A percentile compares a stretch with the other conserved stretches of the same genome.
These are phyloP conservation scores for Ormyrus pomaceus DNA, from an alignment of 2,888 invertebrate genomes.

Conservation along the genomic window DNA sequence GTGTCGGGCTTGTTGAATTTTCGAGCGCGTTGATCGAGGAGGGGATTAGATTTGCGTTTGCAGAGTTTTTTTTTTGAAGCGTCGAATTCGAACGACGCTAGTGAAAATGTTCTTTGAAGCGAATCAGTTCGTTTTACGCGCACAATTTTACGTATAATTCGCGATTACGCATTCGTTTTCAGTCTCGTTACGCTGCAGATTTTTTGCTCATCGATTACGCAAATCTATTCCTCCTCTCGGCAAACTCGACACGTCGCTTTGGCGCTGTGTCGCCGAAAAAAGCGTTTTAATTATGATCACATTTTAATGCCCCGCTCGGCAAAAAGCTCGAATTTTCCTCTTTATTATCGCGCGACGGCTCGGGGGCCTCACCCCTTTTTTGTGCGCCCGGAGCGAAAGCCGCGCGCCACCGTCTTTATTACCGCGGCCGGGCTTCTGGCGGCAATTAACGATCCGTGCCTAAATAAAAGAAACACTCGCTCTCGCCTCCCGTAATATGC, in stretches of 20 bases:
- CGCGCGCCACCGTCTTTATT: conserved; percentile 57
- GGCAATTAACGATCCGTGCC: conserved; percentile 61
- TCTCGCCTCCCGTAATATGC: conserved; percentile 6
- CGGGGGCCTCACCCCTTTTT: conserved; percentile 28
- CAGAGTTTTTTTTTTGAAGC: too few species aligned
- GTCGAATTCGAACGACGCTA: too few species aligned
- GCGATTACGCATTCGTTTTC: too few species aligned
- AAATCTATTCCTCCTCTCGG: too few species aligned
- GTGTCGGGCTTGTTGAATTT: too few species aligned
- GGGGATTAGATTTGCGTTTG: too few species aligned
- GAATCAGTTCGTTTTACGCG: too few species aligned
- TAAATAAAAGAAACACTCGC: conserved; percentile 59
- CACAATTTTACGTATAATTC: too few species aligned
- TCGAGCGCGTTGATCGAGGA: too few species aligned
- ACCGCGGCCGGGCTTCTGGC: conserved; percentile 56
- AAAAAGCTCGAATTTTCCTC: conserved; percentile 31
- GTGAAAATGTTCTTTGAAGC: too few species aligned
- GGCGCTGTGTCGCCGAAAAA: background rate
- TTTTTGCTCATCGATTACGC: background rate
- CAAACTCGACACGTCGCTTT: background rate
- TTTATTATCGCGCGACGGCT: conserved; percentile 29
- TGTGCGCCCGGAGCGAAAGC: background rate
- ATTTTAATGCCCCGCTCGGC: conserved; percentile 13
- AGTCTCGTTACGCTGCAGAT: too few species aligned
- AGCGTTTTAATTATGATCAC: conserved; percentile 40